A percentile compares a stretch with the other conserved stretches of the same genome.
Conservation (phyloP, 2,113 vertebrate genomes). For the Thryonomys swinderianus region DNA sequence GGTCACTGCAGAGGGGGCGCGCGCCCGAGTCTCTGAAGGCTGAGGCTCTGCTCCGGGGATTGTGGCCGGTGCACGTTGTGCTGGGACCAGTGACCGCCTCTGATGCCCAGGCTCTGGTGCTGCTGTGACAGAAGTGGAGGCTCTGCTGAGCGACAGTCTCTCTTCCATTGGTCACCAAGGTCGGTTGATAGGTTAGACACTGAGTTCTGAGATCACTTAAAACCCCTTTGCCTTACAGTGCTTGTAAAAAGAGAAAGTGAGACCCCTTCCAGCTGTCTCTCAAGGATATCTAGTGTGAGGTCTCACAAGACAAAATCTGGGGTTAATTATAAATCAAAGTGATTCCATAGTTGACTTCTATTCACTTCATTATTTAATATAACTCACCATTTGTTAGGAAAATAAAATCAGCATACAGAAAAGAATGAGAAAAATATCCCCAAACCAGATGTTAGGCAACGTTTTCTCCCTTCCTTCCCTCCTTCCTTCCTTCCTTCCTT, state of each 20-base stretch:
- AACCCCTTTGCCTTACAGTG: background rate
- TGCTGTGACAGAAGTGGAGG: background rate
- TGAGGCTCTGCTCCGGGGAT: rapidly evolving
- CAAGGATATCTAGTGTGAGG: background rate
- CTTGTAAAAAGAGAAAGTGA: conserved; percentile 7
- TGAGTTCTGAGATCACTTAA: background rate
- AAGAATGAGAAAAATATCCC: background rate
- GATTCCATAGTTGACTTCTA: background rate
- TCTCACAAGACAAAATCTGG: background rate
- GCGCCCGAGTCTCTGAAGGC: background rate
- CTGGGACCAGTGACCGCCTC: background rate
- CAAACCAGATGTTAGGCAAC: background rate
- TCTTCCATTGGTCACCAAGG: background rate
- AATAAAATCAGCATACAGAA: background rate
- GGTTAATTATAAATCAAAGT: background rate
- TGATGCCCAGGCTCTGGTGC: background rate
- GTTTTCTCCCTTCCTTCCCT: no score
- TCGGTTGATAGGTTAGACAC: background rate
- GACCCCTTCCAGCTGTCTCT: background rate
- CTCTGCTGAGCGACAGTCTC: background rate
- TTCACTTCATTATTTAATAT: conserved; percentile 16
- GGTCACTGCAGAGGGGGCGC: background rate
- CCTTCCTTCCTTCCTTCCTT: no score
- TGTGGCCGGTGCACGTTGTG: rapidly evolving
- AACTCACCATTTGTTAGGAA: background rate